Evolutionary conservation across 2,797 vertebrate species (phyloP).

Genomic region (Macropus fuliginosus): DNA sequence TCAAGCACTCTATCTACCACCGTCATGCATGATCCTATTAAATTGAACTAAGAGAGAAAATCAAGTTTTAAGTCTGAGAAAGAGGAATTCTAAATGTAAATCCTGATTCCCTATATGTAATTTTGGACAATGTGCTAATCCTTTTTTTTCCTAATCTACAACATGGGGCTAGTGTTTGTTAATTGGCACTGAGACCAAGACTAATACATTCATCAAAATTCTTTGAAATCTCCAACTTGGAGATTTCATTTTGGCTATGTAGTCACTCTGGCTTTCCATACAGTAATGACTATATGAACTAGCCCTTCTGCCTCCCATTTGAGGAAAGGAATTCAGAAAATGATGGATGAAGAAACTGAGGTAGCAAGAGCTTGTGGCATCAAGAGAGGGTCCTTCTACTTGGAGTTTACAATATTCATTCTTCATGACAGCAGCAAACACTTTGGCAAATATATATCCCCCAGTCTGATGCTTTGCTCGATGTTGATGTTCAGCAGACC

Average conservation of each 20-base stretch:
- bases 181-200: background rate
- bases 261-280: background rate
- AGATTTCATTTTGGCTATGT: background rate
- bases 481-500: background rate
- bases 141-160: background rate
- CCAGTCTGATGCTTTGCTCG: background rate
- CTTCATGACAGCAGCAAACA: background rate
- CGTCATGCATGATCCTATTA: background rate
- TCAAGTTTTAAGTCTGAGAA: background rate
- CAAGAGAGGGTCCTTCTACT: background rate
- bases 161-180: background rate
- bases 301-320: background rate
- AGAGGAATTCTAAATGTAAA: background rate
- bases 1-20: background rate
- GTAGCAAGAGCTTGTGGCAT: background rate
- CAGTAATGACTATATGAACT: background rate
- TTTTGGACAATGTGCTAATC: background rate
- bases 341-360: background rate
- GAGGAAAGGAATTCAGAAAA: background rate
- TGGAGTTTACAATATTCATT: background rate
- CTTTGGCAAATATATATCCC: background rate
- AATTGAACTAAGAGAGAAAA: background rate
- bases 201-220: background rate
- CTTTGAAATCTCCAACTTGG: background rate
- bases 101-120: background rate